A percentile compares a stretch with the other conserved stretches of the same genome.
phyloP scores from a whole-genome alignment of 2,888 invertebrate genomes.

The Coelopa pilipes region DNA sequence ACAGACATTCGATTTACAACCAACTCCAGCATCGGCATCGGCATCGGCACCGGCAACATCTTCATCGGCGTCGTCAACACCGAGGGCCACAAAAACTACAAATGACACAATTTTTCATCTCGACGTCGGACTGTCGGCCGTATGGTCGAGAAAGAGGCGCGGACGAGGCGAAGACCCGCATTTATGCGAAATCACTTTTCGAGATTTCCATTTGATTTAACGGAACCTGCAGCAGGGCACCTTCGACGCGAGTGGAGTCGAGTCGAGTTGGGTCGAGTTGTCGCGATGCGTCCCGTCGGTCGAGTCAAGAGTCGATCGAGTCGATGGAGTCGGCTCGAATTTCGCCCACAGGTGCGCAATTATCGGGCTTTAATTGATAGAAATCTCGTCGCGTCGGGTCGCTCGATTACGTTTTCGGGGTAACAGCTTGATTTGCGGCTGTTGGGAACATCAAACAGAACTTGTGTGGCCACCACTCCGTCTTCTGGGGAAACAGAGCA shows the following conservation, averaged over 20 bases:
- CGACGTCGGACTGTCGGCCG: background rate
- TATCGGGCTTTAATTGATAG: conserved; percentile 10
- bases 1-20: background rate
- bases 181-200: conserved; percentile 9
- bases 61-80: background rate
- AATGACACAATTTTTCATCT: conserved; percentile 8
- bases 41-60: background rate
- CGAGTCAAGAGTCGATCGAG: no score
- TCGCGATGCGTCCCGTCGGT: no score
- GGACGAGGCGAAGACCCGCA: background rate
- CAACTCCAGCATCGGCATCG: no score
- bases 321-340: no score
- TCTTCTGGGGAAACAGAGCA: no score
- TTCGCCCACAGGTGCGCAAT: conserved; percentile 8
- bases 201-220: conserved; percentile 14
- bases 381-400: conserved; percentile 3
- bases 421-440: background rate
- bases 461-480: no score
- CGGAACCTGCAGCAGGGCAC: background rate
- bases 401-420: background rate
- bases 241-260: no score
- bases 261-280: background rate
- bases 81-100: background rate
- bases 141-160: background rate
- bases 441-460: no score